phyloP scores from a whole-genome alignment of 2,113 vertebrate genomes.

The Psittacus erithacus region DNA sequence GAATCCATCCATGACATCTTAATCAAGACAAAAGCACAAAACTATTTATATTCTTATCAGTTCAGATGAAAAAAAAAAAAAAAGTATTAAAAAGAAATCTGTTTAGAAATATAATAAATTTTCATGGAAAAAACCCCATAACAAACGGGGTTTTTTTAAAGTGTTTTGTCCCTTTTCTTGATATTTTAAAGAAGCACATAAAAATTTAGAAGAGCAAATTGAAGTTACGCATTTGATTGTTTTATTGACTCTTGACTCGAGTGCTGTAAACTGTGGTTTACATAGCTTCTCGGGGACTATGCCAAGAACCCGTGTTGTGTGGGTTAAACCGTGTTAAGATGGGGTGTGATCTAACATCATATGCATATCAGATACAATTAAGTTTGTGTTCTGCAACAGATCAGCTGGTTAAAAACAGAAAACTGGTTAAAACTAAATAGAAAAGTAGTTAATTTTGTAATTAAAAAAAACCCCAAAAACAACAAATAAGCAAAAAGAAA shows the following conservation, averaged over 20 bases:
- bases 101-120: not conserved
- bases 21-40: not conserved
- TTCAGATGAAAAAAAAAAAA: not conserved
- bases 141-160: not conserved
- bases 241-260: not conserved
- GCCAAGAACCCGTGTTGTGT: not conserved
- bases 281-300: not conserved
- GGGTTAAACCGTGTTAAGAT: not conserved
- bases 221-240: not conserved
- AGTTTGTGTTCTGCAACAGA: not conserved
- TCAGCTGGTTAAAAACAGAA: not conserved
- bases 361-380: not conserved
- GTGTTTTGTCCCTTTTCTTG: not conserved
- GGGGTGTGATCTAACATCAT: not conserved
- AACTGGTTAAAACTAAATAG: not conserved
- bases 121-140: not conserved
- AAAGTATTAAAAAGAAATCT: not conserved
- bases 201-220: not conserved
- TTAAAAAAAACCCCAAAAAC: not conserved
- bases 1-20: not conserved
- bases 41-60: not conserved
- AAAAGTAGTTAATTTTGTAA: not conserved
- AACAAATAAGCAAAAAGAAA: not conserved
- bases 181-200: not conserved
- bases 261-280: not conserved